Conservation (phyloP, 2,797 vertebrate genomes). For the Momotus momota region DNA sequence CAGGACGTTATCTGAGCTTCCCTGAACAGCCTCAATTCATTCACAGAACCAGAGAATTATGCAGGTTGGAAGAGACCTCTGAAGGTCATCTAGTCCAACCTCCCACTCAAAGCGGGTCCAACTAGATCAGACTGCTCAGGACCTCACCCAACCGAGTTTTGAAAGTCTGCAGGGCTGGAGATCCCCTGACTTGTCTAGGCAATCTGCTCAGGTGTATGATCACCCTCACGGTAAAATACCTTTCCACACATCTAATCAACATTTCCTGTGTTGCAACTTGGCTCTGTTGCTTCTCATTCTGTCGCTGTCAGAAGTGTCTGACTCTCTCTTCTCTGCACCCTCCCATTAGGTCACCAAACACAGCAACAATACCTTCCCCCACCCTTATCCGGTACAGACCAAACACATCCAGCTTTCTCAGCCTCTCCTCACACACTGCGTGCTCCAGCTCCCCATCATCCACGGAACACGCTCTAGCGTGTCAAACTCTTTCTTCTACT, state of each 20-base stretch:
- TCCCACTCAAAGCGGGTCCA: not conserved
- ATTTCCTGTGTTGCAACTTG: not conserved
- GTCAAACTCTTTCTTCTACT: not conserved
- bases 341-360: not conserved
- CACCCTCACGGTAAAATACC: not conserved
- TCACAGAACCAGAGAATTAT: not conserved
- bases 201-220: not conserved
- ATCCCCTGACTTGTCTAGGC: not conserved
- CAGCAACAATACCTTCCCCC: not conserved
- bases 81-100: not conserved
- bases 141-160: not conserved
- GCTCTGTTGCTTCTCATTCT: not conserved
- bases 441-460: not conserved
- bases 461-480: not conserved
- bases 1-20: not conserved
- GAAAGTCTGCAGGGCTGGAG: slow-evolving; percentile 32
- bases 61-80: not conserved
- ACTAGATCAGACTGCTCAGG: not conserved
- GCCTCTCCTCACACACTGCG: not conserved
- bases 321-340: not conserved
- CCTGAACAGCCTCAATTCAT: not conserved
- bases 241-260: not conserved
- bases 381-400: not conserved
- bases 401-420: not conserved
- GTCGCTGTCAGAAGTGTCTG: not conserved